Base-by-base conservation (phyloP, 2,797 vertebrate genomes). In the Artibeus lituratus region DNA sequence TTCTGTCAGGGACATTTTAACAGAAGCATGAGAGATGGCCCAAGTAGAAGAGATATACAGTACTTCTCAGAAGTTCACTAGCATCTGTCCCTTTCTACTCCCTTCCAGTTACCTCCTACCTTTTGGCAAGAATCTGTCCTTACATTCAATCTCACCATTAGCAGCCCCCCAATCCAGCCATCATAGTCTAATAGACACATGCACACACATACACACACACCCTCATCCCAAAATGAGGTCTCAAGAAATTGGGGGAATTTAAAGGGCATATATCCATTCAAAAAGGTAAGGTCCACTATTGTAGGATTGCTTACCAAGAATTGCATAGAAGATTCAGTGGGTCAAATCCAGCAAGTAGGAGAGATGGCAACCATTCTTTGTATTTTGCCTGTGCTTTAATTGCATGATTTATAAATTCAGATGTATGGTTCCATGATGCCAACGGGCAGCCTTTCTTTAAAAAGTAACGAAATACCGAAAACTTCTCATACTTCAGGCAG, bases 261-360 rank as follows among this genome's bases (percentile, higher is more conserved):
- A 82, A 89, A 96, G 57, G 22, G 5, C 77, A 29, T 37, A 49
- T 16, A 88, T 69, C 70, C 51, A 84, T 7, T 39, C 55, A 88
- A 57, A 78, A 87, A 80, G 8, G 14, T 55, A 88, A 51, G 12
- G 12, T 18, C 10, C 12, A 39, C 35, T 59, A 82, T 5, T 24
- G 39, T 51, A 93, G 62, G 32, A 94, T 74, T 92, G 84, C 98
- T 98, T 97, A 99, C 99, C 98, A 99, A 80, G 91, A 82, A 69
- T 39, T 93, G 92, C 67, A 24, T 15, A 99, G 97, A 18, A 99
- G 97, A 93, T 97, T 93, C 85, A 98, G 5, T 2, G 98, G 98
- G 96, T 98, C 90, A 86, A 99, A 98, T 83, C 98, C 99, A 55
- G 98, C 98, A 93, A 99, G 93, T n/a, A 99, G 98, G 47, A 99